Conservation (phyloP, 1,140 invertebrate species). For the Aphelinus certus region DNA sequence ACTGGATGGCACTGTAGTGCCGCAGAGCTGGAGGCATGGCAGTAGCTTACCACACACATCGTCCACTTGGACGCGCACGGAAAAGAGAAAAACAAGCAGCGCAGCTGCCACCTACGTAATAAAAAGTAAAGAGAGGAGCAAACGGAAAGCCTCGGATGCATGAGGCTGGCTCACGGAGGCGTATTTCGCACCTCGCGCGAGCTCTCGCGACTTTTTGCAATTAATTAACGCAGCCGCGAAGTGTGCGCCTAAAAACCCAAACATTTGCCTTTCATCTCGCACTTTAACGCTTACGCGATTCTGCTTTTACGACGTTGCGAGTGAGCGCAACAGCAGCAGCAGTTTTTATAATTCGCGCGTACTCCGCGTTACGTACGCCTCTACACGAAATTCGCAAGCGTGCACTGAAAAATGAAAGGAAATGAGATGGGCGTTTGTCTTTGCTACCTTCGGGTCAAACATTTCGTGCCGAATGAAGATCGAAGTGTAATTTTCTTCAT, state of each 20-base stretch:
- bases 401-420: neutral
- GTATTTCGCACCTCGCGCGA: conserved; percentile 56
- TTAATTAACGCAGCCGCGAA: conserved; percentile 31
- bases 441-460: too few species aligned
- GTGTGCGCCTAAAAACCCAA: conserved; percentile 20
- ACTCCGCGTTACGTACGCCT: neutral
- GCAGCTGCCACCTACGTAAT: neutral
- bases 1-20: neutral
- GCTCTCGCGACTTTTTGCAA: conserved; percentile 17
- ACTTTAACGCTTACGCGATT: conserved; percentile 10
- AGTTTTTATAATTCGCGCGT: conserved; percentile 9
- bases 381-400: too few species aligned
- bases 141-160: neutral
- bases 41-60: too few species aligned
- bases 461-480: too few species aligned
- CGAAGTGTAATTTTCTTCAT: too few species aligned
- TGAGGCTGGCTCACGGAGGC: conserved; percentile 46
- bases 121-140: neutral
- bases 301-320: conserved; percentile 25
- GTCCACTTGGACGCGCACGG: too few species aligned
- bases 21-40: neutral
- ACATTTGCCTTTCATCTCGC: conserved; percentile 25
- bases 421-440: neutral
- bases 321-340: too few species aligned
- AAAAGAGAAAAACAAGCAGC: too few species aligned